Conservation (phyloP, 1,140 invertebrate species). For the Oncopodura yosiiana region DNA sequence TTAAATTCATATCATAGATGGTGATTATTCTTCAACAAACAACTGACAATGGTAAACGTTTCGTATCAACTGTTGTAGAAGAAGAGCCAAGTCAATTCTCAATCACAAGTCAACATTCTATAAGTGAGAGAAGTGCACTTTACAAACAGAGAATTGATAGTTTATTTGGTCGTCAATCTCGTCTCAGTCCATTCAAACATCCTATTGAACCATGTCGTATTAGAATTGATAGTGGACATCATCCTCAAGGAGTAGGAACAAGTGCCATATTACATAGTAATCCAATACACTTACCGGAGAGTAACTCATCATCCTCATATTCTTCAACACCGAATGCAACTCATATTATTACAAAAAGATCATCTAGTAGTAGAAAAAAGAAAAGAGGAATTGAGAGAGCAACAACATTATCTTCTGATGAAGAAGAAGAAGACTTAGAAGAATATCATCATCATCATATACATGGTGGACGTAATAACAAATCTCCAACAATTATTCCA, state of each 20-base stretch:
- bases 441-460: neutral
- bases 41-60: slow-evolving; percentile 30
- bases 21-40: slow-evolving; percentile 33
- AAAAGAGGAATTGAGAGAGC: too few species aligned
- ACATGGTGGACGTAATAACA: neutral
- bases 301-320: neutral
- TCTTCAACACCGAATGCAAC: neutral
- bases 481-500: neutral
- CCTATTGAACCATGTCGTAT: slow-evolving; percentile 23
- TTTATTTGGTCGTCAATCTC: slow-evolving; percentile 50
- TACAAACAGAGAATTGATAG: slow-evolving; percentile 73
- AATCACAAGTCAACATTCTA: slow-evolving; percentile 26
- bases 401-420: neutral
- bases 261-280: neutral
- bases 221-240: slow-evolving; percentile 7
- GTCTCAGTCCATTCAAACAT: slow-evolving; percentile 16
- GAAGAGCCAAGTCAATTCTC: slow-evolving; percentile 17
- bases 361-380: too few species aligned
- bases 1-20: too few species aligned
- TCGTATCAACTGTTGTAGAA: slow-evolving; percentile 33
- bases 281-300: neutral
- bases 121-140: slow-evolving; percentile 43
- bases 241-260: neutral
- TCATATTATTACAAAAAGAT: too few species aligned
- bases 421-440: slow-evolving; percentile 10